Percentiles rank a stretch among this genome's conserved stretches.
phyloP scores from a whole-genome alignment of 2,888 invertebrate genomes.

The Daptonema setosum region DNA sequence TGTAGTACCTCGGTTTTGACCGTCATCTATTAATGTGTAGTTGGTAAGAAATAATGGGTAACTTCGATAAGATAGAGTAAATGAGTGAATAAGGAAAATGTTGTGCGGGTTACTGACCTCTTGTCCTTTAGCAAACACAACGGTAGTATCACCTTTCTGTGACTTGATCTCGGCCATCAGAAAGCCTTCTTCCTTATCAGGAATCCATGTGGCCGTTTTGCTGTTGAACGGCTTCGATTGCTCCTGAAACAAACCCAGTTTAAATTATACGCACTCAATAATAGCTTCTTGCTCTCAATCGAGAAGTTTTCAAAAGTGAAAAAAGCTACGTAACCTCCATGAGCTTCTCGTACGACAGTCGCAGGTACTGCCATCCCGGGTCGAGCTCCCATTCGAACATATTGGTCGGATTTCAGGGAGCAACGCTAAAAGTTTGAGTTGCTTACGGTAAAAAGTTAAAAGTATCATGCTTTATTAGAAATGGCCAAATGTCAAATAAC shows the following conservation, averaged over 20 bases:
- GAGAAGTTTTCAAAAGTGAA: no score
- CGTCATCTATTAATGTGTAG: neutral
- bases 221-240: conserved; percentile 2
- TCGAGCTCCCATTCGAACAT: neutral
- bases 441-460: neutral
- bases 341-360: no score
- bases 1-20: neutral
- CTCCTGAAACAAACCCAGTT: neutral
- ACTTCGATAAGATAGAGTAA: no score
- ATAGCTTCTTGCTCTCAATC: no score
- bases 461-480: no score
- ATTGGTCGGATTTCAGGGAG: neutral
- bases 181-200: conserved; percentile 38
- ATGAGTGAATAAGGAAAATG: no score
- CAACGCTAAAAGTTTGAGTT: neutral
- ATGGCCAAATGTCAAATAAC: no score
- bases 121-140: conserved; percentile 31
- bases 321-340: no score
- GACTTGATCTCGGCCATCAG: conserved; percentile 87
- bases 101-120: neutral
- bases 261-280: no score
- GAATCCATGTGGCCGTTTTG: conserved; percentile 9
- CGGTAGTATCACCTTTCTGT: conserved; percentile 93
- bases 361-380: conserved; percentile 5
- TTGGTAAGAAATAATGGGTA: no score